Evolutionary conservation across 2,797 vertebrate genomes (phyloP).

Genomic region (Sebastes jordani): DNA sequence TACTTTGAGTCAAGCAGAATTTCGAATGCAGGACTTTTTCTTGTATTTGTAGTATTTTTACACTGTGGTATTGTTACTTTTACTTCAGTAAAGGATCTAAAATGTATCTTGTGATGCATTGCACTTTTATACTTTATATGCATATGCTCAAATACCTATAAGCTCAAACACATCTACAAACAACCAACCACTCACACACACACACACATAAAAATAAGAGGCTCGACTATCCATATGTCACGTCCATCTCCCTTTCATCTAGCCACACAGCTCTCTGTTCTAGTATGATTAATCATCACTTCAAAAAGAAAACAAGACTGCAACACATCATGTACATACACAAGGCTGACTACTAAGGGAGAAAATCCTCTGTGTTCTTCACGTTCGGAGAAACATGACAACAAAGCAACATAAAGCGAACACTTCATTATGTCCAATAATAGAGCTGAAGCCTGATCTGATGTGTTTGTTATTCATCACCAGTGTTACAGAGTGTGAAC

Average conservation of each 20-base stretch:
- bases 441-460: neutral
- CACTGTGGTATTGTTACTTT: too few species aligned
- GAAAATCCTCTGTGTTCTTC: neutral
- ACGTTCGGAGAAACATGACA: neutral
- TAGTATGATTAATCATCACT: conserved; percentile 28
- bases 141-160: neutral
- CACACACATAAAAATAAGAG: neutral
- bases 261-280: neutral
- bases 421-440: conserved; percentile 13
- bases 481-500: neutral
- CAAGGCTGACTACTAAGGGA: neutral
- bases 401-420: conserved; percentile 16
- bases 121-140: neutral
- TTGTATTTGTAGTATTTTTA: too few species aligned
- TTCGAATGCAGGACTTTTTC: too few species aligned
- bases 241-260: conserved; percentile 17
- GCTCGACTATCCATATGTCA: neutral
- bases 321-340: neutral
- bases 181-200: neutral
- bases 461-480: conserved; percentile 3
- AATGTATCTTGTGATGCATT: neutral
- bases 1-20: too few species aligned
- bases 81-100: too few species aligned
- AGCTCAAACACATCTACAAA: neutral
- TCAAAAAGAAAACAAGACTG: neutral